A percentile compares a stretch with the other conserved stretches of the same genome.
Conservation (phyloP, 2,797 vertebrate genomes). For the Microctenopoma lineatum region DNA sequence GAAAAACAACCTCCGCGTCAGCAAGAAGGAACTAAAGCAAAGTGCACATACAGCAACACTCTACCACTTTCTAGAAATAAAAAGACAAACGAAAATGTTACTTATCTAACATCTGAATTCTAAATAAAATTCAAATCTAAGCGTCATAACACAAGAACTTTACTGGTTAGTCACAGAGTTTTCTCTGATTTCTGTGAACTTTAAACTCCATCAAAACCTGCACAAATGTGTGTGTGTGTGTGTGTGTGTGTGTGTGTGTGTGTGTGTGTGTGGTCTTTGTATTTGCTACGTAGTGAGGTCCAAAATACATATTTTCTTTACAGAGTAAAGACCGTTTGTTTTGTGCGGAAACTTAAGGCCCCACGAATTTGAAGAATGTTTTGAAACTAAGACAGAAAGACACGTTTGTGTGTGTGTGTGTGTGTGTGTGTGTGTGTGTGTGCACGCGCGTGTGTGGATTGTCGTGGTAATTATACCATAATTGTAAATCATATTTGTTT, state of each 20-base stretch:
- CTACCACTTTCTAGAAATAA: background rate
- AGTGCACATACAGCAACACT: background rate
- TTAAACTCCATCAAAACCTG: background rate
- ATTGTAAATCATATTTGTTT: background rate
- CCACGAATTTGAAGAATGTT: too few species aligned
- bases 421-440: too few species aligned
- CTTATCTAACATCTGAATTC: background rate
- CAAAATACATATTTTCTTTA: too few species aligned
- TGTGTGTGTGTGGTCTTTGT: background rate
- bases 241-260: too few species aligned
- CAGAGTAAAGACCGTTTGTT: too few species aligned
- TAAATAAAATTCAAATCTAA: background rate
- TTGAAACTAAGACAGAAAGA: too few species aligned
- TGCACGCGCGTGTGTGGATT: too few species aligned
- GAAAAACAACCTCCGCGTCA: slow-evolving; percentile 10
- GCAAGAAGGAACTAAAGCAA: background rate
- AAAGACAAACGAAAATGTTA: background rate
- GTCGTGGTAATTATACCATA: background rate
- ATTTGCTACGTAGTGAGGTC: too few species aligned
- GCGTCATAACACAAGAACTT: background rate
- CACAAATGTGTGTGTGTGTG: background rate
- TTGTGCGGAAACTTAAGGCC: too few species aligned
- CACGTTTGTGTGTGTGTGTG: too few species aligned
- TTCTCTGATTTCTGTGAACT: background rate
- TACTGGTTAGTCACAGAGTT: slow-evolving; percentile 16